Evolutionary conservation across 2,888 invertebrate genomes (phyloP).

Genomic region (Nephrotoma guestfalica): DNA sequence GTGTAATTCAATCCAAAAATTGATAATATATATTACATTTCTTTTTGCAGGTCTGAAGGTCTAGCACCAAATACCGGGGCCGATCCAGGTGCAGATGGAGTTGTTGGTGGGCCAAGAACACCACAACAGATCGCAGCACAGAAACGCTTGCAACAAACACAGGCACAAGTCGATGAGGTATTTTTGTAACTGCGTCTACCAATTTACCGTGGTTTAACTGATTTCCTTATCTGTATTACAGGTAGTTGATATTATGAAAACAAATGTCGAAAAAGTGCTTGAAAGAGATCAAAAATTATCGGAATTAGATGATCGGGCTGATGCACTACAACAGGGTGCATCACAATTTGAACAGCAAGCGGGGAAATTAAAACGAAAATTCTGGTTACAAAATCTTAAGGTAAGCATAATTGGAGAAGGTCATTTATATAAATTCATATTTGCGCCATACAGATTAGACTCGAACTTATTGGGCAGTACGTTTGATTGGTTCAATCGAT

Average conservation of each 20-base stretch:
- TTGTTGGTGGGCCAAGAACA: constrained; percentile 74
- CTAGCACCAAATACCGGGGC: constrained; percentile 46
- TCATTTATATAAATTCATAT: not conserved
- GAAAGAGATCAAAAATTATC: constrained; percentile 92
- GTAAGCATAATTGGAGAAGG: constrained; percentile 25
- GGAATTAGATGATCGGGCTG: constrained; percentile 89
- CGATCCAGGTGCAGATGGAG: constrained; percentile 56
- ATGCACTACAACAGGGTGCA: constrained; percentile 85
- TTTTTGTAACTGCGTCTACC: constrained; percentile 6
- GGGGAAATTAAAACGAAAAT: constrained; percentile 91
- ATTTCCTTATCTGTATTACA: constrained; percentile 19
- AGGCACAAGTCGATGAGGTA: constrained; percentile 72
- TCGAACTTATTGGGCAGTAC: too few species aligned
- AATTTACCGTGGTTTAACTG: not conserved
- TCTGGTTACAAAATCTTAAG: constrained; percentile 96
- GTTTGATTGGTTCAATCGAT: too few species aligned
- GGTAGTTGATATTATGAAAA: constrained; percentile 90
- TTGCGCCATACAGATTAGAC: too few species aligned
- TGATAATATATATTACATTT: too few species aligned
- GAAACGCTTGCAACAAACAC: constrained; percentile 68
- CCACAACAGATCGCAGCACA: constrained; percentile 74
- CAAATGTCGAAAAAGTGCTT: constrained; percentile 90
- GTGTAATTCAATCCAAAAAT: not conserved
- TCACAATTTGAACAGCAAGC: constrained; percentile 96
- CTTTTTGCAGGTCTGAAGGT: constrained; percentile 34